Percentiles rank a stretch among this genome's conserved stretches.
Conservation (phyloP, 2,888 invertebrate species). For the Antheraea yamamai region DNA sequence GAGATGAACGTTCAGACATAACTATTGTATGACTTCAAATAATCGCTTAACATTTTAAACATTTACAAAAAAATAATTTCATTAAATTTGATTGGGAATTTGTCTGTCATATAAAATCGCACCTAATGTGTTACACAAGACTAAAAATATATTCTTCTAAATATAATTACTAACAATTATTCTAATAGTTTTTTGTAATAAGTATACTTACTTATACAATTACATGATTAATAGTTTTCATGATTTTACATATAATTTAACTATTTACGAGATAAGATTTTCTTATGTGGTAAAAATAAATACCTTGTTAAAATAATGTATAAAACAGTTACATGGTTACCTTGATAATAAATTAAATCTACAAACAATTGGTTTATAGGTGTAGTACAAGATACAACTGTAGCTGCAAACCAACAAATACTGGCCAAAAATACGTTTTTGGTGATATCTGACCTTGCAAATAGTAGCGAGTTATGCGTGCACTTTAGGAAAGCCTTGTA, state of each 20-base stretch:
- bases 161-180: too few species aligned
- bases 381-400: background rate
- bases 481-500: background rate
- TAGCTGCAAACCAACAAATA: background rate
- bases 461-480: background rate
- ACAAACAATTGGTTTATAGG: background rate
- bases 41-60: background rate
- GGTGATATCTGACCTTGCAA: background rate
- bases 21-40: slow-evolving; percentile 10
- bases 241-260: background rate
- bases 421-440: background rate
- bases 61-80: background rate
- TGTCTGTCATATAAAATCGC: too few species aligned
- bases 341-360: background rate
- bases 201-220: too few species aligned
- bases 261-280: background rate
- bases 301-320: background rate
- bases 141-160: too few species aligned
- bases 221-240: too few species aligned
- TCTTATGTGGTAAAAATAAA: background rate
- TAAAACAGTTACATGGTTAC: background rate
- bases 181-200: too few species aligned
- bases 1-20: slow-evolving; percentile 8
- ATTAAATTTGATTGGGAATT: too few species aligned
- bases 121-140: too few species aligned